phyloP scores from a whole-genome alignment of 2,113 vertebrate genomes.

The Antechinus flavipes region DNA sequence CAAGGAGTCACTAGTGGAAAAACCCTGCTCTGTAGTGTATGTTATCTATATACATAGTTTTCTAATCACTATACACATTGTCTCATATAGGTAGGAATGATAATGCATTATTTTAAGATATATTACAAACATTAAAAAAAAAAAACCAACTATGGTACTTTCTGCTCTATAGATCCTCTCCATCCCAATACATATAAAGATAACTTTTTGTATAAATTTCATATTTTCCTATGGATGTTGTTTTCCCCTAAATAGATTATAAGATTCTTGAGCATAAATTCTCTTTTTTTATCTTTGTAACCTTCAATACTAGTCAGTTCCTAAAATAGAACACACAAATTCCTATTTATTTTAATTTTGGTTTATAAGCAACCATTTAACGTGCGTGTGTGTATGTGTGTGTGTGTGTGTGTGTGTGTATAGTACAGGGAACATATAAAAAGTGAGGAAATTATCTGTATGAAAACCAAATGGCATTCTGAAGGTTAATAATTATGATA shows the following conservation, averaged over 20 bases:
- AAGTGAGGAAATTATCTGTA: neutral
- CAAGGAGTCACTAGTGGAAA: too few relatives aligned
- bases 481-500: conserved; percentile 14
- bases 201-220: neutral
- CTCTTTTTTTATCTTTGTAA: neutral
- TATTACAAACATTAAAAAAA: neutral
- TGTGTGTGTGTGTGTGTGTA: too few relatives aligned
- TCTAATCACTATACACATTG: neutral
- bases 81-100: neutral
- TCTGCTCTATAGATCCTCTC: neutral
- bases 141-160: neutral
- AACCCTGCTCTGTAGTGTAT: neutral
- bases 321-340: neutral
- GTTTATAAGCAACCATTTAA: neutral
- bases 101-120: neutral
- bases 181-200: neutral
- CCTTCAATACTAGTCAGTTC: neutral
- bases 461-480: neutral
- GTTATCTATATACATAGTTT: neutral
- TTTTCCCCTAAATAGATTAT: neutral
- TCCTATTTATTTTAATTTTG: neutral
- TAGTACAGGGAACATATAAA: neutral
- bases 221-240: neutral
- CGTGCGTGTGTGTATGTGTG: neutral
- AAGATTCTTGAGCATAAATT: neutral